Percentiles rank a stretch among this genome's conserved stretches.
phyloP scores from a whole-genome alignment of 2,113 vertebrate species.

The Tinamus guttatus region DNA sequence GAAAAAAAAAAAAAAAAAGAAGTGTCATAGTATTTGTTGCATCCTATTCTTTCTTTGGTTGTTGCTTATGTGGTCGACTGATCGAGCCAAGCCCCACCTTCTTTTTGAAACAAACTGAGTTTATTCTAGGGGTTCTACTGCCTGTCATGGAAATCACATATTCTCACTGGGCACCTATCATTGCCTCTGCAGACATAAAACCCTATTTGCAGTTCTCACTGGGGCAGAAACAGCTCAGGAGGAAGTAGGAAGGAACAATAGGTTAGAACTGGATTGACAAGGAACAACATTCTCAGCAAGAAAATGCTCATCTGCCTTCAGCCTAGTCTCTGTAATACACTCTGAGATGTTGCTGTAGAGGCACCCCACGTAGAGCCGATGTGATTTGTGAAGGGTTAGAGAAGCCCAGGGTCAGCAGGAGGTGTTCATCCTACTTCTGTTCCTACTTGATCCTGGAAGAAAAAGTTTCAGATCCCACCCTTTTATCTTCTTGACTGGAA shows the following conservation, averaged over 20 bases:
- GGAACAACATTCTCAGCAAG: background rate
- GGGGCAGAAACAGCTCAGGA: background rate
- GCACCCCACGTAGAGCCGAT: background rate
- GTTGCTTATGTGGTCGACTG: background rate
- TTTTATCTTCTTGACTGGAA: background rate
- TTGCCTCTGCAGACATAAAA: background rate
- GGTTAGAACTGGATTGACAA: background rate
- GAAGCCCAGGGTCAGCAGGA: background rate
- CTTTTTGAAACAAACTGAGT: background rate
- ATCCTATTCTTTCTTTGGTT: background rate
- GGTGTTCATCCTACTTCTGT: background rate
- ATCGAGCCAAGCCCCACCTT: background rate
- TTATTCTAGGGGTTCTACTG: background rate
- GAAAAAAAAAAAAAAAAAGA: background rate
- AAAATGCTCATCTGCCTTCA: background rate
- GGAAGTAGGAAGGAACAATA: background rate
- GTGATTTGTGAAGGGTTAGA: background rate
- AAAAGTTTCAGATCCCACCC: background rate
- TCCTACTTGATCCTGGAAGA: background rate
- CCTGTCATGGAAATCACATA: too few relatives aligned
- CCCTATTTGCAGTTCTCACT: background rate
- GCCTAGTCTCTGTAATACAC: background rate
- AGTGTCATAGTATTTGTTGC: background rate
- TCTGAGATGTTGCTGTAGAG: background rate
- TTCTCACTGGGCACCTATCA: background rate